phyloP scores from a whole-genome alignment of 2,113 vertebrate genomes.

The Bubo scandiacus region DNA sequence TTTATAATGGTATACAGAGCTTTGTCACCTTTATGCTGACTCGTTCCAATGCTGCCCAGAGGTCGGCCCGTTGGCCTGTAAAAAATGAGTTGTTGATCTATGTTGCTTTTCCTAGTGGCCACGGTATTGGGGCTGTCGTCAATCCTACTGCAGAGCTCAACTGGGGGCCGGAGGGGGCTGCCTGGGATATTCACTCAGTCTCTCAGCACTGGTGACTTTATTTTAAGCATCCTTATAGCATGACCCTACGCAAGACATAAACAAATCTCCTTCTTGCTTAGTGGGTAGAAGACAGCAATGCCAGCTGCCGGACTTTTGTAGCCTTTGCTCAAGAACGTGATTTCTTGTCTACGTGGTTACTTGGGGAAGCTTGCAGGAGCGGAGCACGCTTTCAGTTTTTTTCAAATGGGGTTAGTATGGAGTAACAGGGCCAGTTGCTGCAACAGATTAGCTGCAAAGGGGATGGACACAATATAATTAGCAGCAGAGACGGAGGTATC shows the following conservation, averaged over 20 bases:
- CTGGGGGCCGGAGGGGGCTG: neutral
- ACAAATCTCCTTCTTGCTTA: neutral
- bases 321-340: accelerated
- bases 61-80: neutral
- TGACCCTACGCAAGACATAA: neutral
- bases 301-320: neutral
- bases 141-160: neutral
- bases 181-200: neutral
- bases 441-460: neutral
- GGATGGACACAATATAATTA: neutral
- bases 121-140: neutral
- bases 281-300: neutral
- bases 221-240: neutral
- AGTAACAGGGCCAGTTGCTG: neutral
- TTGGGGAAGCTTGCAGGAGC: neutral
- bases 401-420: neutral
- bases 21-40: slow-evolving; percentile 37
- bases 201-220: neutral
- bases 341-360: neutral
- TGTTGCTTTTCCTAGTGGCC: slow-evolving; percentile 1
- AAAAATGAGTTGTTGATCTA: slow-evolving; percentile 34
- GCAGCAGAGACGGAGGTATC: neutral
- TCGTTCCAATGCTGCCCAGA: neutral
- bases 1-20: slow-evolving; percentile 12
- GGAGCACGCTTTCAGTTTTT: neutral